A percentile compares a stretch with the other conserved stretches of the same genome.
phyloP scores from a whole-genome alignment of 2,797 vertebrate genomes.

The Myotis vivesi region DNA sequence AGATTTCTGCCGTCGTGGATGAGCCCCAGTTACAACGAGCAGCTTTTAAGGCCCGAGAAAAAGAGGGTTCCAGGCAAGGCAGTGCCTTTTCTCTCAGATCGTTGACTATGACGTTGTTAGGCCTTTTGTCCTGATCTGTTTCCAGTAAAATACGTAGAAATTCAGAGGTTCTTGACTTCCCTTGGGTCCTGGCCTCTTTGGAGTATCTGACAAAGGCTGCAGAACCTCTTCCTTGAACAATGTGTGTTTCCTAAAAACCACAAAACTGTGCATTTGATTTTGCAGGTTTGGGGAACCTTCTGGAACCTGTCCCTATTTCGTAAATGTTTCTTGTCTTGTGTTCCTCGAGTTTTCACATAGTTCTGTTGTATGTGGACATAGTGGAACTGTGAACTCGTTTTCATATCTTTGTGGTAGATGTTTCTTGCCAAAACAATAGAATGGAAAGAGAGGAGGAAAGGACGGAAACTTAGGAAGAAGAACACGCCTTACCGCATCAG shows the following conservation, averaged over 20 bases:
- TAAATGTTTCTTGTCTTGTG: neutral
- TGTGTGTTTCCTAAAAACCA: neutral
- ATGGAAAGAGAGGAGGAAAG: neutral
- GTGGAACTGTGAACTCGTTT: neutral
- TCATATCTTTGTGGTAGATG: neutral
- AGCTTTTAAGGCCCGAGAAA: neutral
- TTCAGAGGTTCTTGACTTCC: neutral
- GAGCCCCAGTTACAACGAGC: neutral
- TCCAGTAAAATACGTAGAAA: neutral
- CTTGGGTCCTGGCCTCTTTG: neutral
- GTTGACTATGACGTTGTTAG: neutral
- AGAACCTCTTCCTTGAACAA: neutral
- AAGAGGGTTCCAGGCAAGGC: slow-evolving; percentile 8
- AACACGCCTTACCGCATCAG: neutral
- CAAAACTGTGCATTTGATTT: neutral
- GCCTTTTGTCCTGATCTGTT: neutral
- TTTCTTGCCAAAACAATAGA: neutral
- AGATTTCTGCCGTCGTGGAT: neutral
- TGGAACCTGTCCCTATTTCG: neutral
- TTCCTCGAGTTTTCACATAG: neutral
- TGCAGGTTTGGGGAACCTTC: neutral
- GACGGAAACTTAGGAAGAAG: neutral
- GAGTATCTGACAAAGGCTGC: neutral
- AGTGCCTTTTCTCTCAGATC: neutral
- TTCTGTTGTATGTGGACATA: neutral